A percentile compares a stretch with the other conserved stretches of the same genome.
Conservation (phyloP, 2,888 invertebrate species). For the Octonoba sinensis region DNA sequence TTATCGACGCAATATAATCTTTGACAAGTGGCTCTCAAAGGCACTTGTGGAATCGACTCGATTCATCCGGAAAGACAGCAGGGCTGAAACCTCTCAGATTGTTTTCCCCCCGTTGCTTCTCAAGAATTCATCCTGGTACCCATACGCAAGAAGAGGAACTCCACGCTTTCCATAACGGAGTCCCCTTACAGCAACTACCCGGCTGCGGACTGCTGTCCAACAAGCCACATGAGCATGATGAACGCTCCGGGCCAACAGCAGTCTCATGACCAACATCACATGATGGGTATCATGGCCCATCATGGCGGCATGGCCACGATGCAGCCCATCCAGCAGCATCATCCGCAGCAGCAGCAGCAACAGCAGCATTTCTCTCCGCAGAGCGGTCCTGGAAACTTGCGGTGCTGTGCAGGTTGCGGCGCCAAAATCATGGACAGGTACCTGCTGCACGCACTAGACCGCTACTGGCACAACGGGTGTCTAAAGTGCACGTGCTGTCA, state of each 20-base stretch:
- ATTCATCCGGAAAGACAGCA: too few relatives aligned
- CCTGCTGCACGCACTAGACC: conserved; percentile 90
- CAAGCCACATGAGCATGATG: conserved; percentile 57
- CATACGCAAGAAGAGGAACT: conserved; percentile 63
- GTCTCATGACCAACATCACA: conserved; percentile 41
- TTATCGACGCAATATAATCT: too few relatives aligned
- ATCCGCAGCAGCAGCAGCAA: conserved; percentile 28
- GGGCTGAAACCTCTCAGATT: background rate
- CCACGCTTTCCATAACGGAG: conserved; percentile 54
- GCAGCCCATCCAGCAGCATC: conserved; percentile 36
- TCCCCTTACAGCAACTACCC: conserved; percentile 56
- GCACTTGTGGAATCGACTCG: too few relatives aligned
- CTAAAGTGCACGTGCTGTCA: conserved; percentile 94
- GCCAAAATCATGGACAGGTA: conserved; percentile 77
- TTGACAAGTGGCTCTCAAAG: too few relatives aligned
- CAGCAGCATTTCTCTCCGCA: conserved; percentile 41
- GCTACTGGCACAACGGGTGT: conserved; percentile 96
- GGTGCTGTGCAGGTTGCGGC: conserved; percentile 64
- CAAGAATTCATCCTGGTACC: conserved; percentile 49
- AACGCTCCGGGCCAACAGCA: conserved; percentile 37
- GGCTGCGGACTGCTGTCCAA: conserved; percentile 56
- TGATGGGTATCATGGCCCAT: conserved; percentile 60
- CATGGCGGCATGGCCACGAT: conserved; percentile 41
- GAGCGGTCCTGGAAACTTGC: conserved; percentile 7
- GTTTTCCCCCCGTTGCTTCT: background rate